Percentiles rank a stretch among this genome's conserved stretches.
Evolutionary conservation across 2,797 vertebrate genomes (phyloP).

Genomic region (Microctenopoma steveboyesi): DNA sequence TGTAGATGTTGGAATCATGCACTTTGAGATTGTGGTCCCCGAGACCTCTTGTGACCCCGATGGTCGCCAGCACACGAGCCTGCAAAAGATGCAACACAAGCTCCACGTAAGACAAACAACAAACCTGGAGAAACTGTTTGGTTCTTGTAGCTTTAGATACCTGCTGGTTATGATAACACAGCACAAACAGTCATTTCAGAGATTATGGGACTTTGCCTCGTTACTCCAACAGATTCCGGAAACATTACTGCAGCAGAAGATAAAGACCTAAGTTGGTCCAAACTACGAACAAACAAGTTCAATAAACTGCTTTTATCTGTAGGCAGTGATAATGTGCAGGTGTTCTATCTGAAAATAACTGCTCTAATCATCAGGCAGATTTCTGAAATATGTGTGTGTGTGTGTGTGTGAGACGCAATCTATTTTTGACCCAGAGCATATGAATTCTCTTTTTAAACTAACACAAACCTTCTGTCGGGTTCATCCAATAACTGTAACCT

Average conservation of each 20-base stretch:
- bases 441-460: background rate
- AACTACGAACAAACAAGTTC: background rate
- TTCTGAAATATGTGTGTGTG: too few species aligned
- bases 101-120: background rate
- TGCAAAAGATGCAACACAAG: conserved; percentile 60
- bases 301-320: background rate
- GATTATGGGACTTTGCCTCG: background rate
- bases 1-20: conserved; percentile 97
- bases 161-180: background rate
- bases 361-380: background rate
- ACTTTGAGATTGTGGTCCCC: conserved; percentile 97
- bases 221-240: background rate
- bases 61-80: conserved; percentile 97
- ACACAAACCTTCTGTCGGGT: background rate
- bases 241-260: background rate
- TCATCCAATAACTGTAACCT: conserved; percentile 11
- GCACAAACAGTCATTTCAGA: background rate
- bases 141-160: background rate
- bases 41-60: conserved; percentile 95
- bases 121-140: too few species aligned
- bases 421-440: background rate
- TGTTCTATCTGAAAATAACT: background rate
- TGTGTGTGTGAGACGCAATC: background rate
- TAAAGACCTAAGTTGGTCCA: too few species aligned
- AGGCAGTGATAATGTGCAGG: background rate